Base-by-base conservation (phyloP, 2,888 invertebrate genomes). In the Lepidocyrtinus sp. region DNA sequence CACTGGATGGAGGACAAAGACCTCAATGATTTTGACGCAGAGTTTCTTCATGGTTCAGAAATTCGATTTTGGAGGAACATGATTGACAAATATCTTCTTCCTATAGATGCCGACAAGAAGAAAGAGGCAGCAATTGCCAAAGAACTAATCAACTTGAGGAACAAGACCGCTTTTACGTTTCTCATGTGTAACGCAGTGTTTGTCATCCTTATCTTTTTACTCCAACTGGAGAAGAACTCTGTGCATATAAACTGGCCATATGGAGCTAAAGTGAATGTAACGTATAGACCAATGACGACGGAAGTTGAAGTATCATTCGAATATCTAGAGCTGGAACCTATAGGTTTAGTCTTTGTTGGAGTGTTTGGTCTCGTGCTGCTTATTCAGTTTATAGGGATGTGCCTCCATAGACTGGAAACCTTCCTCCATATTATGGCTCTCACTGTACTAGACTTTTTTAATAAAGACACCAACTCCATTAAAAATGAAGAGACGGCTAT, bases 121-220 rank as follows among this genome's bases (percentile, higher is more conserved):
- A 85, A 86, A 72, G 86, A 83, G 74, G 22, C 26, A 26, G 50
- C 86, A 85, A 82, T 87, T 55, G 85, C 84, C 50, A 65, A 59
- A 5, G 88, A 88, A 7, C 87, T 91, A 64, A 87, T 88, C 46
- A 89, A 89, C 50, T 87, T 91, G 61, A 86, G 90, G 61, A 90
- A 91, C 87, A 89, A 89, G 81, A 88, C 86, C 7, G 88, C 88
- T n/a, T 89, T 89, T 78, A 88, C 88, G 26, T 91, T 90, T 87
- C 88, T 90, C 86, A 91, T 91, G 90, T 87, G 91, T 70, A 91
- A 91, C 87, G 89, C 90, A 65, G 88, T 91, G 15, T 91, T 91
- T 88, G 90, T 91, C 62, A 88, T 91, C 64, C 89, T 91, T 68
- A 89, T 91, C 5, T 89, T 91, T 75, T 89, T 91, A 75, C 88